Evolutionary conservation across 2,888 invertebrate genomes (phyloP).

Genomic region (Diachrysia chrysitis): DNA sequence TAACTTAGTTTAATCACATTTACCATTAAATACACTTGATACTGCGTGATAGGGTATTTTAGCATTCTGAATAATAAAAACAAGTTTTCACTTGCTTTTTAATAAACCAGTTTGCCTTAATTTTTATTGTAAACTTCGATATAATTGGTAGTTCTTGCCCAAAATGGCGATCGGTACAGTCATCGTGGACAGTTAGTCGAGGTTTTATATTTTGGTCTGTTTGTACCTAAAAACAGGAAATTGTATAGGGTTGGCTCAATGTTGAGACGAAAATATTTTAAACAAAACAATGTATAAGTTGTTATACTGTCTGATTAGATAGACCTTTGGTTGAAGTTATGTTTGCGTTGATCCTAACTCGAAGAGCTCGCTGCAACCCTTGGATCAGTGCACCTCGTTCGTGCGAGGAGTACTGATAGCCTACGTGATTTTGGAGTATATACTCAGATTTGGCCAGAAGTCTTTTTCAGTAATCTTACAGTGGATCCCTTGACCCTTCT

Average conservation of each 20-base stretch:
- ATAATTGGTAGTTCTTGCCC: slow-evolving; percentile 45
- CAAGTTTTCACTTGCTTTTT: slow-evolving; percentile 27
- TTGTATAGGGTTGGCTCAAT: slow-evolving; percentile 47
- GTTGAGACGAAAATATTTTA: neutral
- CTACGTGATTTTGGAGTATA: no score
- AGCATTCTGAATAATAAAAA: slow-evolving; percentile 23
- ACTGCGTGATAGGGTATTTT: slow-evolving; percentile 5
- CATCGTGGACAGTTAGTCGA: slow-evolving; percentile 53
- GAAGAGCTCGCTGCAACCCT: no score
- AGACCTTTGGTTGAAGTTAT: slow-evolving; percentile 1
- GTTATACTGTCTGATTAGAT: neutral
- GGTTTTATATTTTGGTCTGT: slow-evolving; percentile 51
- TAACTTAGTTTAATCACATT: neutral
- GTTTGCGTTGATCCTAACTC: neutral
- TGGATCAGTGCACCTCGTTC: no score
- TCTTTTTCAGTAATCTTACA: no score
- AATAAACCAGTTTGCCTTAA: slow-evolving; percentile 35
- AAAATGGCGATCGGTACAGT: slow-evolving; percentile 43
- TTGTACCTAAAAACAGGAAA: slow-evolving; percentile 51
- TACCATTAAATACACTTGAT: neutral
- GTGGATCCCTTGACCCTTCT: no score
- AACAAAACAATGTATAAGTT: neutral
- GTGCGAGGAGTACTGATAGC: no score
- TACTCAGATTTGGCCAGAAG: no score
- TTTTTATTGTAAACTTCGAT: slow-evolving; percentile 35